phyloP scores from a whole-genome alignment of 2,113 vertebrate genomes.

The Megaptera novaeangliae region DNA sequence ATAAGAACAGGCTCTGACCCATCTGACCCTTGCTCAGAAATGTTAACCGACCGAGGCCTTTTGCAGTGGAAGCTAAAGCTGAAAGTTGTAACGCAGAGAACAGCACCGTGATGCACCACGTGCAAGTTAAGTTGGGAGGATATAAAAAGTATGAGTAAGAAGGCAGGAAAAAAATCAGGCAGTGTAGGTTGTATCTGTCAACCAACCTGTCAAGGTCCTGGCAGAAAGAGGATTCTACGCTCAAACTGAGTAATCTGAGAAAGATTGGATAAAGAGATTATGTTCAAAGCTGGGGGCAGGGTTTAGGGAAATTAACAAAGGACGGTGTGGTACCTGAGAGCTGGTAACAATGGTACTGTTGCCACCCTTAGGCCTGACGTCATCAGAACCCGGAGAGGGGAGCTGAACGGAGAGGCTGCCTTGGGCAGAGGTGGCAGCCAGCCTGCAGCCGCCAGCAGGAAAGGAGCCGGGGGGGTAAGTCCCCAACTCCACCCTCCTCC shows the following conservation, averaged over 20 bases:
- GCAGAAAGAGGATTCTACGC: neutral
- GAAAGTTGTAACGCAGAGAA: neutral
- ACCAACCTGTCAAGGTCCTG: neutral
- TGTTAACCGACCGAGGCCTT: neutral
- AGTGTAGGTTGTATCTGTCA: neutral
- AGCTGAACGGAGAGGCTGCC: neutral
- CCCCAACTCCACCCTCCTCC: neutral
- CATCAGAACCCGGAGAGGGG: neutral
- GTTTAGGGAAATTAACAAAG: neutral
- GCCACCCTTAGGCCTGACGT: neutral
- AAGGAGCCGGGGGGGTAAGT: neutral
- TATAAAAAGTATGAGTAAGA: neutral
- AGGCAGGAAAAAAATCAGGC: neutral
- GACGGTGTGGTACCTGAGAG: neutral
- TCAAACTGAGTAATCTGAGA: neutral
- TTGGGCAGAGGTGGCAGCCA: neutral
- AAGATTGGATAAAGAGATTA: neutral
- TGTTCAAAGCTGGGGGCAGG: neutral
- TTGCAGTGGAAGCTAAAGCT: neutral
- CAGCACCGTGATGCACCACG: neutral
- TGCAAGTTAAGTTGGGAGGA: neutral
- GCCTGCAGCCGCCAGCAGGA: neutral
- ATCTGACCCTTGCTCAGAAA: neutral
- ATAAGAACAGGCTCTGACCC: neutral
- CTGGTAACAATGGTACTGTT: too few species aligned